Percentiles rank a stretch among this genome's conserved stretches.
Evolutionary conservation across 2,888 invertebrate genomes (phyloP).

Genomic region (Caenorhabditis becei): DNA sequence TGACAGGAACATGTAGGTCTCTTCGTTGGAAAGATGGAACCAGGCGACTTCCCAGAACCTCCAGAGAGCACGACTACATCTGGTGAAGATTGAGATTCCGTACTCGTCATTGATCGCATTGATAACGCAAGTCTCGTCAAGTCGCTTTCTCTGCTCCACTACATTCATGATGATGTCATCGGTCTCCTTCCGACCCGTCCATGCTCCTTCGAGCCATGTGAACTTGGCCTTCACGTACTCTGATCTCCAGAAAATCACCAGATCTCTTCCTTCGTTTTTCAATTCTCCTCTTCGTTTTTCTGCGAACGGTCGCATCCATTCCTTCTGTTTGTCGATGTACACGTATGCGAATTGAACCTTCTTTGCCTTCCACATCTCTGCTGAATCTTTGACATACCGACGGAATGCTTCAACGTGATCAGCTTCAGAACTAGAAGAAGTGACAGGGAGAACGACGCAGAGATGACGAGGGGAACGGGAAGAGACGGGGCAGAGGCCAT

Average conservation of each 20-base stretch:
- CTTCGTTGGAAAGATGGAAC: slow-evolving; percentile 79
- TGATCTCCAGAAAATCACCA: slow-evolving; percentile 78
- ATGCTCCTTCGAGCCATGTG: slow-evolving; percentile 74
- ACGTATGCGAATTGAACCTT: slow-evolving; percentile 72
- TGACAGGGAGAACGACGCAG: slow-evolving; percentile 77
- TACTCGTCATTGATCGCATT: slow-evolving; percentile 70
- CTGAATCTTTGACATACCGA: slow-evolving; percentile 65
- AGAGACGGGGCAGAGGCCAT: slow-evolving; percentile 83
- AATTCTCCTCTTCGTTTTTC: slow-evolving; percentile 62
- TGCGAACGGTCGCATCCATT: slow-evolving; percentile 75
- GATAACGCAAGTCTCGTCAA: slow-evolving; percentile 66
- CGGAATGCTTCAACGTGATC: slow-evolving; percentile 70
- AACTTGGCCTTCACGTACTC: slow-evolving; percentile 76
- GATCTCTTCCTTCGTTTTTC: slow-evolving; percentile 63
- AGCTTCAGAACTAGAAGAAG: slow-evolving; percentile 59
- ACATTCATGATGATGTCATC: slow-evolving; percentile 65
- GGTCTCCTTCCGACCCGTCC: slow-evolving; percentile 69
- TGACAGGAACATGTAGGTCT: slow-evolving; percentile 78
- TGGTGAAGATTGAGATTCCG: slow-evolving; percentile 73
- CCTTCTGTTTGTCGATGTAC: slow-evolving; percentile 72
- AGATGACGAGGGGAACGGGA: slow-evolving; percentile 73
- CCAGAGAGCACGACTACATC: slow-evolving; percentile 69
- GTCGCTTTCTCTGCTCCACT: slow-evolving; percentile 60
- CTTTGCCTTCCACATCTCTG: slow-evolving; percentile 40
- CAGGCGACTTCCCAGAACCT: slow-evolving; percentile 74